Evolutionary conservation across 1,140 invertebrate species (phyloP).

Genomic region (Formica exsecta): DNA sequence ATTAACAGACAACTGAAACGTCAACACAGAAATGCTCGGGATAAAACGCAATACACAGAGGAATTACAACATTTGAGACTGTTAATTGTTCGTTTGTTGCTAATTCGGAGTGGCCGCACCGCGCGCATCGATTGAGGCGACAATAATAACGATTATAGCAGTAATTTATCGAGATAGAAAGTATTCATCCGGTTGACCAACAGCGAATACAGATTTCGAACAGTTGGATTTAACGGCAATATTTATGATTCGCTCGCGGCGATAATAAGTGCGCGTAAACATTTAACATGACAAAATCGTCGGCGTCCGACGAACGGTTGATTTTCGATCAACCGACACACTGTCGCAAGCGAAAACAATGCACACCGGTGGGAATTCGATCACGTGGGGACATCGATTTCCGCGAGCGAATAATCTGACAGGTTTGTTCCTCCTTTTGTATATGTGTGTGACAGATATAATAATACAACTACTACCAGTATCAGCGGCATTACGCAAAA

Average conservation of each 20-base stretch:
- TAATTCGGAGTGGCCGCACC: background rate
- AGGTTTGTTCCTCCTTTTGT: conserved; percentile 29
- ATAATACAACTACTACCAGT: conserved; percentile 3
- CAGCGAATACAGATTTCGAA: conserved; percentile 37
- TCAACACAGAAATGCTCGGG: background rate
- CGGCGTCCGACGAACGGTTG: conserved; percentile 13
- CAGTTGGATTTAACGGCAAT: conserved; percentile 53
- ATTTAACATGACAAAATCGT: conserved; percentile 41
- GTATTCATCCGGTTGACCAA: conserved; percentile 49
- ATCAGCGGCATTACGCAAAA: background rate
- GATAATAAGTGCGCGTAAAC: conserved; percentile 56
- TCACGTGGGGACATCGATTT: conserved; percentile 44
- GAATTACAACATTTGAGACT: conserved; percentile 27
- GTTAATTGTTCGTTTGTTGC: conserved; percentile 44
- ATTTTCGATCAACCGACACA: conserved; percentile 49
- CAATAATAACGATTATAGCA: conserved; percentile 50
- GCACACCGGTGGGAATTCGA: conserved; percentile 42
- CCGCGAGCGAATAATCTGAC: conserved; percentile 61
- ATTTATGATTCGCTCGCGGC: conserved; percentile 57
- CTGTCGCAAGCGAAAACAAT: conserved; percentile 54
- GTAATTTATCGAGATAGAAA: conserved; percentile 55
- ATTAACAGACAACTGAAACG: conserved; percentile 37
- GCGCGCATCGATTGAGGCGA: conserved; percentile 12
- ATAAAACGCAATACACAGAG: conserved; percentile 29
- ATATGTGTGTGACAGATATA: conserved; percentile 16